Base-by-base conservation (phyloP, 2,113 vertebrate genomes). In the Ammodramus savannarum region DNA sequence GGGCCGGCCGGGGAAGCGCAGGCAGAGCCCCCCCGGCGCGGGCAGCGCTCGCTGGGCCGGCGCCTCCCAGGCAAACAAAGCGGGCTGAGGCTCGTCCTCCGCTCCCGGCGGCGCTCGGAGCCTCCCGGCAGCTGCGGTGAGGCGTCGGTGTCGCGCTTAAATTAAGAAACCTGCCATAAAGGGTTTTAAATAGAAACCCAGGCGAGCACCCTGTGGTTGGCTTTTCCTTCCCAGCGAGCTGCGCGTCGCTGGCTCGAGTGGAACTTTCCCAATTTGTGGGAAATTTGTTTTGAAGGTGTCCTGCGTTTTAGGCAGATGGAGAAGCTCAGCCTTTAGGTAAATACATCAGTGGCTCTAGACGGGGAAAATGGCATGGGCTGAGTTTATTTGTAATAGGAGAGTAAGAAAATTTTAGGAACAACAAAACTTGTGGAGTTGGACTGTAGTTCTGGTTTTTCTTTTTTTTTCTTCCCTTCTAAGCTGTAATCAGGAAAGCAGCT, bases 161-260 rank as follows among this genome's bases (percentile, higher is more conserved):
- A 52, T 73, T 91, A 78, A 89, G 92, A 69, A 87, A 75, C 87
- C 48, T 89, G 76, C 93, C 68, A 84, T 90, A 57, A 85, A 89
- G 73, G 29, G 57, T 52, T 95, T 90, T 88, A 95, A 95, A 92
- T 95, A 93, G 94, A 91, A 87, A 55, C 63, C 38, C 38, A 3
- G 51, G 49, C 39, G 7, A 38, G 52, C 27, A 5, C 41, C 72
- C 71, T 87, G 92, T 29, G 93, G 95, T 90, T 80, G 92, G 78
- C 78, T 94, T 51, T 91, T 77, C 71, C 85, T 91, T 78, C 90
- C 92, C 34, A 15, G 31, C 6, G 34, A 63, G 80, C 49, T 62
- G 67, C 66, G 18, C 41, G 63, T 29, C 5, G 4, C 57, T n/a
- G 77, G 19, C 39, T 81, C 16, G 61, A 52, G 52, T 20, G 58